Evolutionary conservation across 2,113 vertebrate species (phyloP).

Genomic region (Lagopus muta): DNA sequence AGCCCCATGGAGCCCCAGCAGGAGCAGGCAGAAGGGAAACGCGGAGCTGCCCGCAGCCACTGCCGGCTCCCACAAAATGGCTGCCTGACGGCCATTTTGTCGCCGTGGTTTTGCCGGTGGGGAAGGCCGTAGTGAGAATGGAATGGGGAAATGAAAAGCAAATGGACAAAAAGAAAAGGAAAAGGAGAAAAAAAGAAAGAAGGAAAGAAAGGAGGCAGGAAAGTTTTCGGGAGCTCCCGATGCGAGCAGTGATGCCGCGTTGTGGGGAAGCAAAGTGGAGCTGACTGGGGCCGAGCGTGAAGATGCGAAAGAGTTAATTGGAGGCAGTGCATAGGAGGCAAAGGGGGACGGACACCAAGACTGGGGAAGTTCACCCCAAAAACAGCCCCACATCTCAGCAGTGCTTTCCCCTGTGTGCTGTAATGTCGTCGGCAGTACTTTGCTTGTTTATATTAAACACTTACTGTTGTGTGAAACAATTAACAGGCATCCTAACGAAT

Average conservation of each 20-base stretch:
- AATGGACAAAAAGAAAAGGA: background rate
- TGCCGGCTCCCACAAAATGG: conserved; percentile 61
- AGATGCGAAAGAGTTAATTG: background rate
- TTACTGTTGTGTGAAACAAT: background rate
- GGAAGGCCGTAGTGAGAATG: background rate
- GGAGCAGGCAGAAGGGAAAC: background rate
- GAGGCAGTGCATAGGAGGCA: background rate
- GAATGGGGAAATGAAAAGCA: background rate
- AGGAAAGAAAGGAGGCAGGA: background rate
- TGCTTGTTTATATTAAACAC: background rate
- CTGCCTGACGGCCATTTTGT: conserved; percentile 70
- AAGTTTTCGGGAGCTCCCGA: background rate
- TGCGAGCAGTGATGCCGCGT: background rate
- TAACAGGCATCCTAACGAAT: background rate
- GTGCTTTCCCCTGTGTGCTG: background rate
- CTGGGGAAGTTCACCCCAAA: background rate
- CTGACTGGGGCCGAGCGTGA: too few relatives aligned
- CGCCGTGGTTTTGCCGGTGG: background rate
- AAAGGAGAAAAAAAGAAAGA: accelerated
- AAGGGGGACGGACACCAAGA: background rate
- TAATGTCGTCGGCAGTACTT: background rate
- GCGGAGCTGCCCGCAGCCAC: background rate
- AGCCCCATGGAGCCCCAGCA: background rate
- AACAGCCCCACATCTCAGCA: background rate
- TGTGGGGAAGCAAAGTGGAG: too few relatives aligned